phyloP scores from a whole-genome alignment of 2,888 invertebrate genomes.

The Opisthograptis luteolata region DNA sequence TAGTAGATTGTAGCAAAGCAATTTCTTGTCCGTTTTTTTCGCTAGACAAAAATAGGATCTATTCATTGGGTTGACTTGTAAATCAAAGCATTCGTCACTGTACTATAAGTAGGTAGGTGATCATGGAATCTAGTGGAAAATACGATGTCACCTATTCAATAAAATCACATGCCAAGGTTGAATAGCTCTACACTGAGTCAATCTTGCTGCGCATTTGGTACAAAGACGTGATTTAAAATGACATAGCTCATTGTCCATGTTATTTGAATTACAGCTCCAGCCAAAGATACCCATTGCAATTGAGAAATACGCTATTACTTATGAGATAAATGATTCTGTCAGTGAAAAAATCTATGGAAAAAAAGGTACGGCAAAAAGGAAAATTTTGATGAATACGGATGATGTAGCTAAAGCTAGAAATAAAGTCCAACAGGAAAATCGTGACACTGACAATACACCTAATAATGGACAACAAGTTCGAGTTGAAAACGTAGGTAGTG shows the following conservation, averaged over 20 bases:
- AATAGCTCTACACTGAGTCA: slow-evolving; percentile 61
- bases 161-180: slow-evolving; percentile 50
- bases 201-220: slow-evolving; percentile 58
- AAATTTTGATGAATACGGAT: slow-evolving; percentile 23
- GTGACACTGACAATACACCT: neutral
- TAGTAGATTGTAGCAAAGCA: too few relatives aligned
- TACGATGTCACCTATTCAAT: slow-evolving; percentile 11
- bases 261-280: slow-evolving; percentile 48
- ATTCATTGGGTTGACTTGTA: neutral
- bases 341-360: too few relatives aligned
- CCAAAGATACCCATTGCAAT: slow-evolving; percentile 47
- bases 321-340: slow-evolving; percentile 2
- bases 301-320: slow-evolving; percentile 3
- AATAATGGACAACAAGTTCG: too few relatives aligned
- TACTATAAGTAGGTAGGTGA: neutral
- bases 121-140: slow-evolving; percentile 14
- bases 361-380: slow-evolving; percentile 10
- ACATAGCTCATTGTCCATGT: slow-evolving; percentile 49
- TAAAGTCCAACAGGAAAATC: slow-evolving; percentile 8
- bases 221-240: slow-evolving; percentile 59
- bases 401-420: slow-evolving; percentile 1
- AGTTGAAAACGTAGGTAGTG: too few relatives aligned
- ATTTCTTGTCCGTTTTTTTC: neutral
- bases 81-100: neutral
- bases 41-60: neutral